Base-by-base conservation (phyloP, 1,140 invertebrate genomes). In the Diorhabda elongata region DNA sequence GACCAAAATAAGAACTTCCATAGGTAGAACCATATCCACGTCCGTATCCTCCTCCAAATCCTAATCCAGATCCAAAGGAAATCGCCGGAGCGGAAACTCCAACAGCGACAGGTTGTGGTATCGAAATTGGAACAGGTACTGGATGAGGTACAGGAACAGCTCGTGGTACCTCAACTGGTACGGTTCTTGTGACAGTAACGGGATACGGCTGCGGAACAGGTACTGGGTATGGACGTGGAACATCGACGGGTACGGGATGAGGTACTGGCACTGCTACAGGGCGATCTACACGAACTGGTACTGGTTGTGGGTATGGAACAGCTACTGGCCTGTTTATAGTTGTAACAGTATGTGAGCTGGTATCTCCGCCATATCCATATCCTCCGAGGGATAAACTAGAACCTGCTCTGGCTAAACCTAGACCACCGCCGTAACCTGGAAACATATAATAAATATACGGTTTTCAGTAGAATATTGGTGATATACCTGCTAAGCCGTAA, bases 211-310 rank as follows among this genome's bases (percentile, higher is more conserved):
- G 73, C 43, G 79, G 76, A 26, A 75, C 69, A 11, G 69, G 44
- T 42, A 79, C 75, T 6, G 77, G 71, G 9, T 77, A 72, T 8
- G 74, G 74, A 6, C 77, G 75, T 45, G 71, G 69, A 44, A 74
- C 68, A 7, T 74, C 67, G 43, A 77, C 74, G 3, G 74, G 68
- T 56, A 67, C 60, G 11, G 73, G 75, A 56, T 64, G 64, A 8
- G 73, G 62, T 42, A 75, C 69, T 5, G 75, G 69, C 3, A 80
- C 77, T 7, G 75, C 74, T 45, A 75, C 67, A n/a, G 76, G 78
- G n/a, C 83, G 78, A 5, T 82, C 82, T 74, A 81, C 75, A 3
- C 81, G 79, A 26, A 77, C 77, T 2, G 76, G 80, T 76, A 79
- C 72, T 1, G 80, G 78, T 11, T 76, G 76, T 1, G 76, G 81